Evolutionary conservation across 1,140 invertebrate genomes (phyloP), one percentile per base, ranked within the genome.

Genomic region (Xylocopa sonorina): DNA sequence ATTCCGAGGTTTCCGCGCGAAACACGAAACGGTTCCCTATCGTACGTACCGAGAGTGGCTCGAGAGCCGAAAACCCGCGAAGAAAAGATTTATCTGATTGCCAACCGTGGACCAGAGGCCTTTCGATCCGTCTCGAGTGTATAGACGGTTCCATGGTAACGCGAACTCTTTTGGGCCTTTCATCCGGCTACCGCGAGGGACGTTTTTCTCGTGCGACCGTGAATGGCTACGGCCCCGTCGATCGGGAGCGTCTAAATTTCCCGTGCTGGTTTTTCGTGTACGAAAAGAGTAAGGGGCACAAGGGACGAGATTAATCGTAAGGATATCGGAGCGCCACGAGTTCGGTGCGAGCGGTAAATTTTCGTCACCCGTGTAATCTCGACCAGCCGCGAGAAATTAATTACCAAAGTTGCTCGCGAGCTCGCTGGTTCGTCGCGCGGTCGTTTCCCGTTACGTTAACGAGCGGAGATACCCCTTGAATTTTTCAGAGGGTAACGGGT

Each of bases 321-420:
- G 74, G 63, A 83, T 84, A 79, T 71, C 63, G 58, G 51, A 62
- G 18, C 71, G 12, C 34, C 7, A 48, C 34, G 60, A 41, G 3
- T 29, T 16, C 5, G 24, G 46, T 51, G 32, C 21, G 53, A 48
- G 43, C 53, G 78, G 62, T 83, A 76, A 85, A 85, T 78, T 84
- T 84, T 84, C 83, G 67, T 62, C 67, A 46, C 66, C n/a, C 77
- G 24, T 48, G 69, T 83, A 77, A 83, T 69, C 80, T 62, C 75
- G 63, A 29, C 32, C 21, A 66, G 75, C 58, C 69, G 81, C 53
- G 60, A 51, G 64, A 80, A 84, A 83, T 84, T 84, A 84, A 84
- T 80, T 82, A 74, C 50, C 34, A 68, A 78, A 84, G 80, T 83
- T 83, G 24, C 29, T 7, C 14, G 55, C 27, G 27, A 18, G 29